Conservation (phyloP, 2,888 invertebrate genomes). For the Caenorhabditis japonica region DNA sequence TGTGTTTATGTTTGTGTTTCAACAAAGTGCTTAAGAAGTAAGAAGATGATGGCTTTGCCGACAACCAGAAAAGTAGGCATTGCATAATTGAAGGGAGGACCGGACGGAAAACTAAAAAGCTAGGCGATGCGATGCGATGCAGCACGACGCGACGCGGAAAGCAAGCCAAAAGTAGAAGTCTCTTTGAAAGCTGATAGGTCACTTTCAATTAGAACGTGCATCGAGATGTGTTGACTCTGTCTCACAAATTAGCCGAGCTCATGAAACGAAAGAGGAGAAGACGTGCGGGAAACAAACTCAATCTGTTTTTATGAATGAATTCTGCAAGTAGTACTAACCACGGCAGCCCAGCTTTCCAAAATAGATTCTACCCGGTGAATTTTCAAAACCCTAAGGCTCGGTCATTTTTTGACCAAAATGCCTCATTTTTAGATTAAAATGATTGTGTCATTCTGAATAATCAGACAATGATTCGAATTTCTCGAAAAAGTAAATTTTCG, state of each 20-base stretch:
- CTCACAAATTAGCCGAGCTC: slow-evolving; percentile 44
- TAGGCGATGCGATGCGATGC: too few relatives aligned
- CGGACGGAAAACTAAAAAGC: too few relatives aligned
- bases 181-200: slow-evolving; percentile 51
- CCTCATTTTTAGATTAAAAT: too few relatives aligned
- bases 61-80: slow-evolving; percentile 34
- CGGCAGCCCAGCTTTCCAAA: too few relatives aligned
- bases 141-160: slow-evolving; percentile 28
- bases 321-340: slow-evolving; percentile 8
- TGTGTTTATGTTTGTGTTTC: slow-evolving; percentile 45
- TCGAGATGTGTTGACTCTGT: slow-evolving; percentile 12
- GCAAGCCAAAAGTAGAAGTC: background rate
- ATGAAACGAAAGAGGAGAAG: slow-evolving; percentile 8
- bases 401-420: too few relatives aligned
- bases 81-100: slow-evolving; percentile 44
- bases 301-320: slow-evolving; percentile 41
- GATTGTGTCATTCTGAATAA: too few relatives aligned
- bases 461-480: too few relatives aligned
- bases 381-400: too few relatives aligned
- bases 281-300: slow-evolving; percentile 22
- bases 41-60: slow-evolving; percentile 14
- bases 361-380: too few relatives aligned
- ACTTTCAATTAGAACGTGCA: slow-evolving; percentile 46
- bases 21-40: slow-evolving; percentile 42
- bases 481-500: too few relatives aligned